These are phyloP conservation scores for Oasisia sp. DNA, from an alignment of 2,888 invertebrate genomes.

Conservation along the genomic window DNA sequence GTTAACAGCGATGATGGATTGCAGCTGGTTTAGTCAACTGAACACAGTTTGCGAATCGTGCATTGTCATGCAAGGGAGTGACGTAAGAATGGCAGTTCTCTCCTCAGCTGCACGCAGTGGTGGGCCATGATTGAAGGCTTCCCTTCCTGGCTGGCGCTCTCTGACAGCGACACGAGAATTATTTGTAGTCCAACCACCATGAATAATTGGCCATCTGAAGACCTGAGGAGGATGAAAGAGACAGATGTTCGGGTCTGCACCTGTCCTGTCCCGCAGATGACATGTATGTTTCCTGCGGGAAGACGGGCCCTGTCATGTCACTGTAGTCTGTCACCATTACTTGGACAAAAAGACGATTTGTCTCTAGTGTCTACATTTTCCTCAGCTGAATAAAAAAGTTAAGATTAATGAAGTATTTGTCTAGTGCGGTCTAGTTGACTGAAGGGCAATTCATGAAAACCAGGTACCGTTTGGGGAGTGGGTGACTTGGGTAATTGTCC, in stretches of 20 bases:
- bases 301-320: background rate
- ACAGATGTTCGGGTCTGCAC: background rate
- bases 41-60: background rate
- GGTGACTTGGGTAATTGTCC: background rate
- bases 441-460: background rate
- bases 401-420: background rate
- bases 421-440: background rate
- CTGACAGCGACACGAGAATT: background rate
- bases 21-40: background rate
- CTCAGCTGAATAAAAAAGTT: background rate
- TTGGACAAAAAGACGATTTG: background rate
- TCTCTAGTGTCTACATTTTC: background rate
- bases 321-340: background rate
- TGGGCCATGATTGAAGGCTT: background rate
- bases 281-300: background rate
- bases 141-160: background rate
- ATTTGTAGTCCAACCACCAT: conserved; percentile 9
- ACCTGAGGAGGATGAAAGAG: background rate
- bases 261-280: background rate
- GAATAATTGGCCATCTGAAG: background rate
- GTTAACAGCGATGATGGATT: background rate
- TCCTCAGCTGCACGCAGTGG: background rate
- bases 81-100: background rate
- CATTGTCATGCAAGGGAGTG: background rate
- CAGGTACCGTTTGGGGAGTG: background rate